These are phyloP conservation scores for Hydropsyche tenuis DNA, from an alignment of 1,140 invertebrate species.

Conservation along the genomic window DNA sequence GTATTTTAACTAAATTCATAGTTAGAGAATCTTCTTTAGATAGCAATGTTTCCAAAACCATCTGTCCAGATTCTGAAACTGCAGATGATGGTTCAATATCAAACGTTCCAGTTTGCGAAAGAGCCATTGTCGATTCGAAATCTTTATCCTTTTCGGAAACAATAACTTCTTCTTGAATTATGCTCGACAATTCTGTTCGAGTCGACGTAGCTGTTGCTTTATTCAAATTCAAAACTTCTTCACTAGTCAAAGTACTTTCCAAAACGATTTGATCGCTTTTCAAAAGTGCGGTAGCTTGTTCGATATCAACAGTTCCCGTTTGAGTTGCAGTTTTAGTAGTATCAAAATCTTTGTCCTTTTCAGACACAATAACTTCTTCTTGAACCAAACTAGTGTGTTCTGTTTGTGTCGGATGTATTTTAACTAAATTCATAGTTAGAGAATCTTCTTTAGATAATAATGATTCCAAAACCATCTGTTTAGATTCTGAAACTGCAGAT, in stretches of 20 bases:
- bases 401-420: constrained; percentile 34
- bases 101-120: not conserved
- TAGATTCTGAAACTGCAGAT: constrained; percentile 25
- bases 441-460: constrained; percentile 1
- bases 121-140: constrained; percentile 24
- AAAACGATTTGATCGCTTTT: constrained; percentile 35
- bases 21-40: not conserved
- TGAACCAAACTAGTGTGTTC: constrained; percentile 37
- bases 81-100: constrained; percentile 37
- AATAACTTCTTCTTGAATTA: constrained; percentile 43
- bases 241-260: constrained; percentile 22
- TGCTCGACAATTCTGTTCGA: constrained; percentile 32
- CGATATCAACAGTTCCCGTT: constrained; percentile 30
- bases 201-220: constrained; percentile 19
- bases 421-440: not conserved
- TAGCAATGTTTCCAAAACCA: constrained; percentile 31
- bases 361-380: constrained; percentile 34
- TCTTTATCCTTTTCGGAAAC: constrained; percentile 24
- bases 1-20: constrained; percentile 15
- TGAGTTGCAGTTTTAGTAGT: not conserved
- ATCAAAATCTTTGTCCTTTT: constrained; percentile 29
- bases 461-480: constrained; percentile 33
- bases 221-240: constrained; percentile 19
- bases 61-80: constrained; percentile 20
- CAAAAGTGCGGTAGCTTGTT: constrained; percentile 33